Evolutionary conservation across 2,113 vertebrate genomes (phyloP).

Genomic region (Macaca mulatta): DNA sequence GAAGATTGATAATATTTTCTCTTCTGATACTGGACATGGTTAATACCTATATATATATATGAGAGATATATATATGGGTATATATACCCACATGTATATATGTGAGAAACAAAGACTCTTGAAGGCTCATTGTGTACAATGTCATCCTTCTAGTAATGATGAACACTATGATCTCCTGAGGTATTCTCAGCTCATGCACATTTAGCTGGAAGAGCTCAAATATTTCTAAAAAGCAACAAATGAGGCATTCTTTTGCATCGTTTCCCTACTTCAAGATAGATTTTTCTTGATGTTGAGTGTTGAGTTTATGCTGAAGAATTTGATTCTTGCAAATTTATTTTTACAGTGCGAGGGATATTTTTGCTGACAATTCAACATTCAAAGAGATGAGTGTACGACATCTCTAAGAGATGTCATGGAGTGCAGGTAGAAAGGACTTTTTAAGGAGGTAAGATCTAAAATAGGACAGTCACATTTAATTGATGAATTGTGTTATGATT

Average conservation of each 20-base stretch:
- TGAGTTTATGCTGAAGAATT: background rate
- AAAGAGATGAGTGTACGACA: background rate
- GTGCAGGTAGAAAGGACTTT: background rate
- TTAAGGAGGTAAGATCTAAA: background rate
- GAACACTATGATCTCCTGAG: background rate
- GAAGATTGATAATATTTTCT: background rate
- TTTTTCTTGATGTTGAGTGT: background rate
- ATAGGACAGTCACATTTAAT: background rate
- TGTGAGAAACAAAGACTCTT: background rate
- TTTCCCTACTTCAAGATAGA: background rate
- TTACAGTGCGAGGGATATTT: background rate
- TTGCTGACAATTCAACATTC: background rate
- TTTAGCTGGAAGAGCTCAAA: background rate
- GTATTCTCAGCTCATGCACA: background rate
- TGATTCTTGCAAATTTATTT: conserved; percentile 25
- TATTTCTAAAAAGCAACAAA: background rate
- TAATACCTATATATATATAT: background rate
- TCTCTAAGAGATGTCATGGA: background rate
- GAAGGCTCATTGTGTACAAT: background rate
- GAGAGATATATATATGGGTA: background rate
- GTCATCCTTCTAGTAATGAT: background rate
- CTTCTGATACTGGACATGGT: background rate
- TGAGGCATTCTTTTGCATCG: background rate
- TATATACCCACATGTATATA: no score
- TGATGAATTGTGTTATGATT: background rate